These are phyloP conservation scores for Nezara viridula DNA, from an alignment of 2,888 invertebrate species.

Conservation along the genomic window DNA sequence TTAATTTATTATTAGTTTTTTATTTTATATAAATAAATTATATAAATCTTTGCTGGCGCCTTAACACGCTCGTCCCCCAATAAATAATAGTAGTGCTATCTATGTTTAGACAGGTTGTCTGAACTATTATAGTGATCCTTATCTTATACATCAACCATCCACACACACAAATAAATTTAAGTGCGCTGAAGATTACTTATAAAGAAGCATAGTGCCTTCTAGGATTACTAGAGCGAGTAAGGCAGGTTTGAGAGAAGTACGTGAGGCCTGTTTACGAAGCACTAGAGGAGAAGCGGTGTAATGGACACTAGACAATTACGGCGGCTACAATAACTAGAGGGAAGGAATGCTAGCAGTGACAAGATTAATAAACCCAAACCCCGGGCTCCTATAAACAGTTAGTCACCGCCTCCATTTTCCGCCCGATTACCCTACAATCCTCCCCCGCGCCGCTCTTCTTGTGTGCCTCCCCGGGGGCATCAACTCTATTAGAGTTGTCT, in stretches of 20 bases:
- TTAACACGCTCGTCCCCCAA: too few relatives aligned
- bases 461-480: conserved; percentile 44
- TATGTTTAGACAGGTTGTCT: too few relatives aligned
- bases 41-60: too few relatives aligned
- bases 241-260: not conserved
- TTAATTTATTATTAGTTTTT: too few relatives aligned
- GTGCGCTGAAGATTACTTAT: too few relatives aligned
- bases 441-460: conserved; percentile 59
- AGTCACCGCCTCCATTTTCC: conserved; percentile 65
- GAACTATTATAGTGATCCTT: too few relatives aligned
- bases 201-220: not conserved
- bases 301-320: conserved; percentile 9
- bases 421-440: conserved; percentile 65
- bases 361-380: conserved; percentile 53
- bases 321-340: conserved; percentile 54
- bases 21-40: too few relatives aligned
- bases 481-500: conserved; percentile 43
- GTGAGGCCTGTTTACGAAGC: conserved; percentile 9
- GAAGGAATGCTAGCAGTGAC: conserved; percentile 40
- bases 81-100: too few relatives aligned
- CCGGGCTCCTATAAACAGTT: conserved; percentile 61
- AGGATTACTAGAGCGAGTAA: not conserved
- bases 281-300: conserved; percentile 23
- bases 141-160: too few relatives aligned
- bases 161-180: too few relatives aligned